Conservation (phyloP, 2,888 invertebrate species). For the Acronicta alni region DNA sequence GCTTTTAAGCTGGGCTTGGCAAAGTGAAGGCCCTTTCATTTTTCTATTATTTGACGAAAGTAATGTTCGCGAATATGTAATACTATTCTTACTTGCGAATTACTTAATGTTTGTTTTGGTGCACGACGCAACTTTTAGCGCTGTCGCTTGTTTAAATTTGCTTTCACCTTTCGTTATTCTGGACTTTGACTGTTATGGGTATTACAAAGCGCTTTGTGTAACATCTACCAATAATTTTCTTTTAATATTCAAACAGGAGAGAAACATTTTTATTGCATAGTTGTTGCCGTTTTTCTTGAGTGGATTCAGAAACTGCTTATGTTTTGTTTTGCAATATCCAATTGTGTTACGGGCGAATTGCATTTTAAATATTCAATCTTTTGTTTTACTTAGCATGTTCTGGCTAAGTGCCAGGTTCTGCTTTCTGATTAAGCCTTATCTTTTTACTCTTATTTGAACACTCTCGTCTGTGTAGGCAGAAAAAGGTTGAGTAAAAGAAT, state of each 20-base stretch:
- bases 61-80: conserved; percentile 76
- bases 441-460: conserved; percentile 24
- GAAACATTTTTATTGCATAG: not conserved
- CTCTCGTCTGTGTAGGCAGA: conserved; percentile 13
- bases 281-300: not conserved
- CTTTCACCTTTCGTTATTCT: conserved; percentile 80
- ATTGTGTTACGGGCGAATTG: conserved; percentile 20
- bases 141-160: conserved; percentile 71
- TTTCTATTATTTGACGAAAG: conserved; percentile 71
- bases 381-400: conserved; percentile 24
- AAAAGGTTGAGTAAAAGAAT: conserved; percentile 21
- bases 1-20: conserved; percentile 65
- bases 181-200: conserved; percentile 59
- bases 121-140: conserved; percentile 74
- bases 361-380: conserved; percentile 38
- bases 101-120: conserved; percentile 82
- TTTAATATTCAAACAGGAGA: not conserved
- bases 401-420: conserved; percentile 44
- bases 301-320: not conserved
- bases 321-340: conserved; percentile 13
- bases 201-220: conserved; percentile 26
- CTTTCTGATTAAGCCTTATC: conserved; percentile 36
- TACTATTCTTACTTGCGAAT: conserved; percentile 72
- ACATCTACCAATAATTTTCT: not conserved
- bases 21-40: conserved; percentile 51